Conservation (phyloP, 2,113 vertebrate species). For the Sula dactylatra region DNA sequence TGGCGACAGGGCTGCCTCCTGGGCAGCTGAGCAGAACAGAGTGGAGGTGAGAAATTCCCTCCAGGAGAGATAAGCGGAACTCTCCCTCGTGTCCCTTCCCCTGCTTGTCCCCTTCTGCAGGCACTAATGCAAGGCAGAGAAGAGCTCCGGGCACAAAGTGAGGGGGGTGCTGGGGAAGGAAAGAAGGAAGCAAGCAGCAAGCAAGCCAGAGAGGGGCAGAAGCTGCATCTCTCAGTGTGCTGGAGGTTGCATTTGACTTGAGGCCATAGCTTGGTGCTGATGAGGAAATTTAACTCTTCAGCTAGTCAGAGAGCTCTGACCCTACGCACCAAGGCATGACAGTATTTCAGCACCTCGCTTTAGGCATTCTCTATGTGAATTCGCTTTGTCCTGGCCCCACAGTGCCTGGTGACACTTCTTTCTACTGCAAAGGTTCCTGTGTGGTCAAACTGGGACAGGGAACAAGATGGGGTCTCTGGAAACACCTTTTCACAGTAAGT, state of each 20-base stretch:
- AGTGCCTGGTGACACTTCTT: background rate
- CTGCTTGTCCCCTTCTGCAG: background rate
- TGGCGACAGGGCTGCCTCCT: background rate
- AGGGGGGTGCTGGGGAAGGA: background rate
- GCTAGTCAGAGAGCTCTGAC: background rate
- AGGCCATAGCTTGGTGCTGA: background rate
- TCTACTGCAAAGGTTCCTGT: background rate
- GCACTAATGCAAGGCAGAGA: background rate
- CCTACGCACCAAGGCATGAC: background rate
- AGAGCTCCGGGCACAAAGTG: background rate
- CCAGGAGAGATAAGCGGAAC: background rate
- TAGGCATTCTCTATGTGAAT: background rate
- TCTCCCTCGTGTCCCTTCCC: background rate
- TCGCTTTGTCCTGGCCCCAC: background rate
- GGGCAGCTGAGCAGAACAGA: background rate
- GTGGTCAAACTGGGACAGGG: background rate
- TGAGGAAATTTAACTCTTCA: background rate
- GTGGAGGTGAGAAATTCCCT: slow-evolving; percentile 43
- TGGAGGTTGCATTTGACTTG: background rate
- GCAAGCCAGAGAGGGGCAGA: background rate
- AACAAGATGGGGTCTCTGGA: background rate
- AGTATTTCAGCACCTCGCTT: background rate
- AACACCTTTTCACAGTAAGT: background rate
- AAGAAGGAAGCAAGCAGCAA: background rate
- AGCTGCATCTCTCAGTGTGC: background rate